These are phyloP conservation scores for Alligator mississippiensis DNA, from an alignment of 2,113 vertebrate genomes.

Conservation along the genomic window DNA sequence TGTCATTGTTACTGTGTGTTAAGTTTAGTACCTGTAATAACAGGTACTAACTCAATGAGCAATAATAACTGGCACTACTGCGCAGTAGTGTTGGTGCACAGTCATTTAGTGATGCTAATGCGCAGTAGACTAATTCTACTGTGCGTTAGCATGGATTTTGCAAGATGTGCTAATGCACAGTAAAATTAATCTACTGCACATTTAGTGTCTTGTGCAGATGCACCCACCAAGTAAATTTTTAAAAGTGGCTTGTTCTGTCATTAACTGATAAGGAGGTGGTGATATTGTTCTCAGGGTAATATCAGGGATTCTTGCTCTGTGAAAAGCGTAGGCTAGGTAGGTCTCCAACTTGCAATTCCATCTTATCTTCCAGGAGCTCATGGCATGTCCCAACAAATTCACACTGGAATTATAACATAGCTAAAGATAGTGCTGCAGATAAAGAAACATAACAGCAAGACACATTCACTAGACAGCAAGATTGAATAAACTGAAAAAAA, in stretches of 20 bases:
- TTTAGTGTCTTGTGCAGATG: too few relatives aligned
- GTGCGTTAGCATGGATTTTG: too few relatives aligned
- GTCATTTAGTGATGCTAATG: too few relatives aligned
- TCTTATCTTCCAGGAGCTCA: background rate
- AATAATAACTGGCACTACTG: too few relatives aligned
- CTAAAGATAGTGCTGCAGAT: background rate
- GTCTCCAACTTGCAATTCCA: background rate
- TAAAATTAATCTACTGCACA: too few relatives aligned
- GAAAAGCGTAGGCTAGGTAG: background rate
- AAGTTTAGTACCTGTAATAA: too few relatives aligned
- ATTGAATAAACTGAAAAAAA: background rate
- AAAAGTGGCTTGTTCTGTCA: background rate
- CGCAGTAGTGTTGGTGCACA: too few relatives aligned
- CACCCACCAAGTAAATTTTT: background rate
- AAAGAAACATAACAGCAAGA: background rate
- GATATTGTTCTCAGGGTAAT: background rate
- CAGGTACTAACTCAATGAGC: too few relatives aligned
- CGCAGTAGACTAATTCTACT: too few relatives aligned
- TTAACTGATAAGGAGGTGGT: background rate
- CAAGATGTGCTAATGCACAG: too few relatives aligned
- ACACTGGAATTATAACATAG: background rate
- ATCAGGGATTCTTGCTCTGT: background rate
- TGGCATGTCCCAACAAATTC: constrained; percentile 11
- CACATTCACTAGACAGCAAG: background rate
- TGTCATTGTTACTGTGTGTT: too few relatives aligned